These are phyloP conservation scores for Zaprionus davidi DNA, from an alignment of 1,140 invertebrate genomes.

Conservation along the genomic window DNA sequence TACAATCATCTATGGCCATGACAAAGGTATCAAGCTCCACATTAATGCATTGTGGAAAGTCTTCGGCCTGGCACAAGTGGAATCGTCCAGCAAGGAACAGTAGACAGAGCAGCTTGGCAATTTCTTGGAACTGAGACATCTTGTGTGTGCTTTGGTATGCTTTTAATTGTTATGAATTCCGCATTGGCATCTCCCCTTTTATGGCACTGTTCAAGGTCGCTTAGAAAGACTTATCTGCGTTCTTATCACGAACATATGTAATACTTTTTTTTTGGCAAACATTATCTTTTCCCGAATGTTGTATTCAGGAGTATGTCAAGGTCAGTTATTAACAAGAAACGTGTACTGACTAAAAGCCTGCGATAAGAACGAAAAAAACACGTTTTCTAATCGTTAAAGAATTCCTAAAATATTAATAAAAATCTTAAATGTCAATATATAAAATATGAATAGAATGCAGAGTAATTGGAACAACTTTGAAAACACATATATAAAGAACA, in stretches of 20 bases:
- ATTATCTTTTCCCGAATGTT: slow-evolving; percentile 30
- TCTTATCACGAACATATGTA: slow-evolving; percentile 39
- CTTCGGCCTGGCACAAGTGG: slow-evolving; percentile 1
- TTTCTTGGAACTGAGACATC: slow-evolving; percentile 31
- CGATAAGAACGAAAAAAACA: not conserved
- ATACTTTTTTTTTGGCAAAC: slow-evolving; percentile 32
- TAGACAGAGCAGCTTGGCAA: slow-evolving; percentile 25
- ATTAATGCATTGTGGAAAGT: slow-evolving; percentile 55
- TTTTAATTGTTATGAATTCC: slow-evolving; percentile 11
- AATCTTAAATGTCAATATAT: no score
- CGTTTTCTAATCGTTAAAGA: no score
- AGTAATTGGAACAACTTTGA: no score
- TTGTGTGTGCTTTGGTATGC: slow-evolving; percentile 2
- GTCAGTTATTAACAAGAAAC: slow-evolving; percentile 16
- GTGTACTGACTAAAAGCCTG: not conserved
- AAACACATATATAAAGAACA: no score
- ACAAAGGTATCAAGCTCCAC: slow-evolving; percentile 60
- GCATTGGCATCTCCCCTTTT: slow-evolving; percentile 29
- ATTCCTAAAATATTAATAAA: no score
- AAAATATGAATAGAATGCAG: no score
- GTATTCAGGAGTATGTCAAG: slow-evolving; percentile 57
- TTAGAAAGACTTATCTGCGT: slow-evolving; percentile 38
- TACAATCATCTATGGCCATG: slow-evolving; percentile 60
- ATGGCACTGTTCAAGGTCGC: slow-evolving; percentile 50
- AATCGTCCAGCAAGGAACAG: slow-evolving; percentile 33